These are phyloP conservation scores for Yponomeuta plumbellus DNA, from an alignment of 2,888 invertebrate species.

Conservation along the genomic window DNA sequence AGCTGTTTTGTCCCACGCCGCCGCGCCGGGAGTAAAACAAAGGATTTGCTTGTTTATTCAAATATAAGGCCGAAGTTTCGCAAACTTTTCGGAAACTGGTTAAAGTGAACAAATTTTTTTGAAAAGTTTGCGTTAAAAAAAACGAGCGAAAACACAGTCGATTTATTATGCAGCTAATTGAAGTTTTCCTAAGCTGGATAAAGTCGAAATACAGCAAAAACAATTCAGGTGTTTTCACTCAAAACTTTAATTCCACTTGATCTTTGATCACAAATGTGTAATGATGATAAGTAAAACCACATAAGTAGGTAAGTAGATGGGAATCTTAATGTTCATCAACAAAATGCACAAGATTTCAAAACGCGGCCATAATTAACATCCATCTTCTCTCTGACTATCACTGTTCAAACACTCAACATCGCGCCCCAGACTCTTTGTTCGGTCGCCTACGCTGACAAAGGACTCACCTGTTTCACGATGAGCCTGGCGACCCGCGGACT, in stretches of 20 bases:
- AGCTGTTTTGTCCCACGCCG: background rate
- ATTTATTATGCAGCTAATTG: background rate
- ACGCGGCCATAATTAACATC: background rate
- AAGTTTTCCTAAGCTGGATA: background rate
- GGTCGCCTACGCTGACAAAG: background rate
- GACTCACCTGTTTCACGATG: constrained; percentile 70
- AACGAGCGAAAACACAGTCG: background rate
- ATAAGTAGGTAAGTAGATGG: too few species aligned
- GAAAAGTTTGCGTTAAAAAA: background rate
- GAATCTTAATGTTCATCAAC: too few species aligned
- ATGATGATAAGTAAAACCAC: too few species aligned
- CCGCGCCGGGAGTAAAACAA: constrained; percentile 1
- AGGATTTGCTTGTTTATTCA: background rate
- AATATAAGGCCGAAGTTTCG: constrained; percentile 3
- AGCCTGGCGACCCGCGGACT: constrained; percentile 69
- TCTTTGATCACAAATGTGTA: too few species aligned
- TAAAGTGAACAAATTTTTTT: background rate
- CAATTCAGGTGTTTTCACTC: background rate
- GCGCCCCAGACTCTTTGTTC: background rate
- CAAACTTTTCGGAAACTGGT: background rate
- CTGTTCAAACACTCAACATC: background rate
- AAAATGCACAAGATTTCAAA: too few species aligned
- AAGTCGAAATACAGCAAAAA: background rate
- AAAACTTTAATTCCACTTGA: too few species aligned
- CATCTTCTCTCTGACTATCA: background rate